Conservation (phyloP, 2,797 vertebrate genomes). For the Paramormyrops hopkinsi region DNA sequence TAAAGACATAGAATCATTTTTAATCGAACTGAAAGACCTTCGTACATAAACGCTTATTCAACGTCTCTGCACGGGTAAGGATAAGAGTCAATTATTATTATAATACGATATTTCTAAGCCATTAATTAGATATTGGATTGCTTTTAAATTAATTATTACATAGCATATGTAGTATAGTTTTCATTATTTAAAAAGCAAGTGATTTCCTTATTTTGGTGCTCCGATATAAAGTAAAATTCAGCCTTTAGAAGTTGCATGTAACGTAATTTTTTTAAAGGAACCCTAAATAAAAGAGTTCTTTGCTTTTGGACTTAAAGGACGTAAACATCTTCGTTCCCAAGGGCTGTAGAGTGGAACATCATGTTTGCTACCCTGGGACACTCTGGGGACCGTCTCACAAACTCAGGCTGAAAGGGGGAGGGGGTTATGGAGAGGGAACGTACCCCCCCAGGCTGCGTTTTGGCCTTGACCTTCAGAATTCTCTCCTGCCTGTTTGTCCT, state of each 20-base stretch:
- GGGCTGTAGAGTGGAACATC: background rate
- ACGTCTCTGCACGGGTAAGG: background rate
- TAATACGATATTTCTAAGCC: background rate
- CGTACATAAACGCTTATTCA: background rate
- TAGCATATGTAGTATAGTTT: background rate
- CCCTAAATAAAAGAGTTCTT: background rate
- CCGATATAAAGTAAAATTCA: background rate
- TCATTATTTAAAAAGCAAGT: background rate
- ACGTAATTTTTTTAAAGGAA: background rate
- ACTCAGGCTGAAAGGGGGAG: background rate
- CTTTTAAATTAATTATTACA: background rate
- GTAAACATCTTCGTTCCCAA: background rate
- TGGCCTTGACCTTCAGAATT: background rate
- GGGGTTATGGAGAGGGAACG: background rate
- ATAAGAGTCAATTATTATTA: background rate
- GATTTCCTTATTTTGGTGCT: background rate
- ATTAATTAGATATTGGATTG: background rate
- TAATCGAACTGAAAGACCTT: background rate
- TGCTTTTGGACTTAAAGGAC: background rate
- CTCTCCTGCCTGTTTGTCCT: background rate
- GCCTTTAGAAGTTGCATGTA: background rate
- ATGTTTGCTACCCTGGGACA: background rate
- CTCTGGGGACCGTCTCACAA: background rate
- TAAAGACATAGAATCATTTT: background rate
- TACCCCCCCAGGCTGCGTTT: background rate